A percentile compares a stretch with the other conserved stretches of the same genome.
Evolutionary conservation across 2,113 vertebrate species (phyloP).

Genomic region (Corythornis cristatus): DNA sequence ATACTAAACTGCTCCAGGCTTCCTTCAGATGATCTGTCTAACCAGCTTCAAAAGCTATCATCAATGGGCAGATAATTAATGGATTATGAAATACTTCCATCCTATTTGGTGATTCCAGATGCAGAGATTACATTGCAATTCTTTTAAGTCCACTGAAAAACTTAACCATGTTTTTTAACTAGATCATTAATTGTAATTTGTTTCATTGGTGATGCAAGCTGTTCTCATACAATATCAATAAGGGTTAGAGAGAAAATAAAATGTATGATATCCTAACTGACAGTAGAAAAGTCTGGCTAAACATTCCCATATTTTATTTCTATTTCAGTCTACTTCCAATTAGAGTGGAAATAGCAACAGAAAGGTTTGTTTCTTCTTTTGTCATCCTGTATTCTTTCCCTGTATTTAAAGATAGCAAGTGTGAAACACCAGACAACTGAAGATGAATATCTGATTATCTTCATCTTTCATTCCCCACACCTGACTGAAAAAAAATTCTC

Average conservation of each 20-base stretch:
- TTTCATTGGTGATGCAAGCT: slow-evolving; percentile 15
- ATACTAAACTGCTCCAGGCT: slow-evolving; percentile 14
- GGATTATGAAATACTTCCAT: slow-evolving; percentile 24
- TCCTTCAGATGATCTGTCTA: background rate
- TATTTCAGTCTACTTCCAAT: background rate
- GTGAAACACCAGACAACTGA: slow-evolving; percentile 5
- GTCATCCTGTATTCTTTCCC: background rate
- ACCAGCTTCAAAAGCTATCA: slow-evolving; percentile 28
- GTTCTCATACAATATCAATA: background rate
- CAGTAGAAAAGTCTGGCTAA: background rate
- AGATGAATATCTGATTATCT: background rate
- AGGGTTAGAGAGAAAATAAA: slow-evolving; percentile 13
- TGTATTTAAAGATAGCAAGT: background rate
- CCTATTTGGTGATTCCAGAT: background rate
- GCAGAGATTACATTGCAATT: background rate
- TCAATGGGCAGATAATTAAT: background rate
- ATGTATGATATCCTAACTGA: background rate
- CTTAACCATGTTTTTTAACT: slow-evolving; percentile 20
- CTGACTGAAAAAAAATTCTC: slow-evolving; percentile 5
- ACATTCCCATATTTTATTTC: background rate
- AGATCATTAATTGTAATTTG: background rate
- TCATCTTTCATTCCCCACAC: background rate
- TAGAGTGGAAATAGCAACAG: background rate
- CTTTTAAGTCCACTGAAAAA: background rate
- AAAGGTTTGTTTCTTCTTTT: background rate